A percentile compares a stretch with the other conserved stretches of the same genome.
Evolutionary conservation across 1,140 invertebrate species (phyloP).

Genomic region (Eciton burchellii): DNA sequence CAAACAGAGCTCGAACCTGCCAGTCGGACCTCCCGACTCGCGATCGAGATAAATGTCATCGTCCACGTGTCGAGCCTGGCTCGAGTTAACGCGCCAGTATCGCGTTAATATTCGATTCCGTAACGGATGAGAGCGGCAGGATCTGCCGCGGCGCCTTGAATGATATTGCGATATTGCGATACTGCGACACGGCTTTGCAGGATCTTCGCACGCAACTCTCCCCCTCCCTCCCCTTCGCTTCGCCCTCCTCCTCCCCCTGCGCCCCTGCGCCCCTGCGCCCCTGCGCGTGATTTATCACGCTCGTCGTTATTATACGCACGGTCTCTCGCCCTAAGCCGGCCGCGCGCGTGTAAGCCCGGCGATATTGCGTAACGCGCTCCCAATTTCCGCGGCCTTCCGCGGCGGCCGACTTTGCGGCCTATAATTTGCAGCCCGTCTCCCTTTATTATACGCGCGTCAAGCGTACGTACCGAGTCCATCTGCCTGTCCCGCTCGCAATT

Average conservation of each 20-base stretch:
- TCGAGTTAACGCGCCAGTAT: neutral
- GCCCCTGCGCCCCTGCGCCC: too few species aligned
- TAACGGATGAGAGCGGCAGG: slow-evolving; percentile 34
- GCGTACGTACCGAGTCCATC: slow-evolving; percentile 33
- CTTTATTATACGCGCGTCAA: slow-evolving; percentile 49
- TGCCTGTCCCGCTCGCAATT: slow-evolving; percentile 19
- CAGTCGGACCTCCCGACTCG: too few species aligned
- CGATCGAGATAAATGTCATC: too few species aligned
- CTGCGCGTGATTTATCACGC: slow-evolving; percentile 66
- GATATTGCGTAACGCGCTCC: slow-evolving; percentile 68
- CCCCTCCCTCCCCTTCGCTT: too few species aligned
- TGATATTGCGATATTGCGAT: slow-evolving; percentile 26
- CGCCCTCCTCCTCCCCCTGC: too few species aligned
- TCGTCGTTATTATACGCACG: slow-evolving; percentile 32
- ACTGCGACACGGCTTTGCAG: neutral
- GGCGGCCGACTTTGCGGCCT: slow-evolving; percentile 61
- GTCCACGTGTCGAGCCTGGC: too few species aligned
- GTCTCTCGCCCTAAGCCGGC: slow-evolving; percentile 50
- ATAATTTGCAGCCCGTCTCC: slow-evolving; percentile 61
- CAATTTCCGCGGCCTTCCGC: slow-evolving; percentile 66
- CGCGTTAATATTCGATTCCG: neutral
- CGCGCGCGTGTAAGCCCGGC: slow-evolving; percentile 62
- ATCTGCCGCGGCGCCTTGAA: slow-evolving; percentile 23
- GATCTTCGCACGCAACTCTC: slow-evolving; percentile 26
- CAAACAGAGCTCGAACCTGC: too few species aligned